Percentiles rank a stretch among this genome's conserved stretches.
Evolutionary conservation across 2,113 vertebrate genomes (phyloP).

Genomic region (Camelus dromedarius): DNA sequence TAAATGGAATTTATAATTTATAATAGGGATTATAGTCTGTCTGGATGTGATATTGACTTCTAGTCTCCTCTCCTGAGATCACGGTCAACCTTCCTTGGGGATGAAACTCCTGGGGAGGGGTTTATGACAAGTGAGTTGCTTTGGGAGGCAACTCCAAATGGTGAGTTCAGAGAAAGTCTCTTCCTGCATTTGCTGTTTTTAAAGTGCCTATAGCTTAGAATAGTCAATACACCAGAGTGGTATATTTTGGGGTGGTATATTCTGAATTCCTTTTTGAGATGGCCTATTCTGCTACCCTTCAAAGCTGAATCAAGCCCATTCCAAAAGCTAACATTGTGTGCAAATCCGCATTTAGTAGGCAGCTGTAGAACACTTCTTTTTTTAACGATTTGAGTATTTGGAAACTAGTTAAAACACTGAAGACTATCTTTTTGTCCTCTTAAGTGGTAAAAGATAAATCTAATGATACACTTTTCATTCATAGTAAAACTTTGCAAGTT

Average conservation of each 20-base stretch:
- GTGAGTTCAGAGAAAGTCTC: neutral
- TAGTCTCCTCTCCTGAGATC: neutral
- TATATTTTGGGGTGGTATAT: neutral
- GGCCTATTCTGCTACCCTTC: neutral
- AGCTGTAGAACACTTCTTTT: neutral
- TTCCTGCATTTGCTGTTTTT: neutral
- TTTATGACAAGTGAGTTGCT: neutral
- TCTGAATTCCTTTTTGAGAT: neutral
- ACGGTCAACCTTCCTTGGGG: neutral
- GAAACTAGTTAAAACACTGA: neutral
- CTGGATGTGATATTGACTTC: neutral
- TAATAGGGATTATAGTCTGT: neutral
- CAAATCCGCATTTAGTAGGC: neutral
- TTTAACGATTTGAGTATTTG: slow-evolving; percentile 22
- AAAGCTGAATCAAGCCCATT: neutral
- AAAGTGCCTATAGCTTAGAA: neutral
- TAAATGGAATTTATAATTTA: neutral
- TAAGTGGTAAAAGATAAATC: slow-evolving; percentile 18
- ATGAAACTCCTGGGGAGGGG: neutral
- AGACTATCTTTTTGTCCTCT: neutral
- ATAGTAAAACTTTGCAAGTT: neutral
- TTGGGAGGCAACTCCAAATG: neutral
- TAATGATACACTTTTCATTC: neutral
- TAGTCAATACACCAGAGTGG: neutral
- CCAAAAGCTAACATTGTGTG: neutral